Percentiles rank a stretch among this genome's conserved stretches.
Conservation (phyloP, 2,797 vertebrate genomes). For the Glossophaga mutica region DNA sequence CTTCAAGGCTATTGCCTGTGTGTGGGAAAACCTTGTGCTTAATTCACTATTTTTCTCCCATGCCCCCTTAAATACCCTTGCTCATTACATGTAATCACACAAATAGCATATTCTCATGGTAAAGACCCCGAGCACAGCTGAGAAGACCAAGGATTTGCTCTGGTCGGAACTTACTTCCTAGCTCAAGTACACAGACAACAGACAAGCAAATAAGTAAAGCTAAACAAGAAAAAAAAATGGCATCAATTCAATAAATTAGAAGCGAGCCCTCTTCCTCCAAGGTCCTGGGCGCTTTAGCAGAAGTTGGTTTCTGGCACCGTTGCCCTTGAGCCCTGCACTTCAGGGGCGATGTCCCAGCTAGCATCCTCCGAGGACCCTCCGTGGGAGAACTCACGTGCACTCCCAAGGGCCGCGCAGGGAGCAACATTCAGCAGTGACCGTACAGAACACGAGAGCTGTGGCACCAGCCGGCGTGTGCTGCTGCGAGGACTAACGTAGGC, state of each 20-base stretch:
- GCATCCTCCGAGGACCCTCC: neutral
- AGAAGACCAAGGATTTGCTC: neutral
- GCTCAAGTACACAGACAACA: neutral
- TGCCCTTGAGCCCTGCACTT: neutral
- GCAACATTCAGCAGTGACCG: neutral
- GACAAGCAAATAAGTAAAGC: neutral
- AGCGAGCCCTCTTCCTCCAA: neutral
- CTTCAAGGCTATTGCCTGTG: neutral
- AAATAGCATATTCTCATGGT: neutral
- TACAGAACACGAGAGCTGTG: too few species aligned
- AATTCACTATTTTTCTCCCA: neutral
- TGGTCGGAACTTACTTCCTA: neutral
- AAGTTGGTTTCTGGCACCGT: neutral
- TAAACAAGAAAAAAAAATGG: neutral
- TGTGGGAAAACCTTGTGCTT: neutral
- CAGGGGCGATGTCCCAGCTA: too few species aligned
- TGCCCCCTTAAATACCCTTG: neutral
- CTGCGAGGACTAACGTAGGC: neutral
- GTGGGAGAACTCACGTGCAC: neutral
- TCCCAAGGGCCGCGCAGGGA: rapidly evolving
- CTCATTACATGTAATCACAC: neutral
- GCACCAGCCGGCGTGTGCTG: too few species aligned
- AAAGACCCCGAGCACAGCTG: neutral
- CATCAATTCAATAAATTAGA: neutral
- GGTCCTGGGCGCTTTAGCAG: neutral